Percentiles rank a stretch among this genome's conserved stretches.
phyloP scores from a whole-genome alignment of 2,888 invertebrate genomes.

The Copidosoma aretas region DNA sequence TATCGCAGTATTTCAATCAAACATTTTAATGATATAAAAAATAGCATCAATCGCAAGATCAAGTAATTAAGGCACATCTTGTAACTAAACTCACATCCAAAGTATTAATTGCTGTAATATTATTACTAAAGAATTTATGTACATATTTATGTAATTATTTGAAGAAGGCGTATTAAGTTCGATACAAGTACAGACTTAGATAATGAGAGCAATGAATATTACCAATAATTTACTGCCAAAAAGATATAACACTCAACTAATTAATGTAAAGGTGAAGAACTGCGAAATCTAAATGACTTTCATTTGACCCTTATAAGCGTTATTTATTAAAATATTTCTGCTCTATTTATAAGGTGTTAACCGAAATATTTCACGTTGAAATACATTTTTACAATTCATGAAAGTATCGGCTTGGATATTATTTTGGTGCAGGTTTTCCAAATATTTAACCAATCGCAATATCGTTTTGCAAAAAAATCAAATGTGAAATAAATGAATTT shows the following conservation, averaged over 20 bases:
- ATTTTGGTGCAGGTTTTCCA: too few species aligned
- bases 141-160: conserved; percentile 36
- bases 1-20: too few species aligned
- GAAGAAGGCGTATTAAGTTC: conserved; percentile 21
- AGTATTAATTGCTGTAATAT: conserved; percentile 38
- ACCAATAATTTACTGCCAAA: conserved; percentile 29
- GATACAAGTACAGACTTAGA: conserved; percentile 25
- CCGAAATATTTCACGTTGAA: too few species aligned
- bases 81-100: conserved; percentile 32
- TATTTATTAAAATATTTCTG: not conserved
- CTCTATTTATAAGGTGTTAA: not conserved
- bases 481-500: too few species aligned
- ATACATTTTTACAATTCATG: too few species aligned
- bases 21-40: conserved; percentile 6
- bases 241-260: conserved; percentile 15
- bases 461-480: too few species aligned
- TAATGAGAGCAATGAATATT: conserved; percentile 15
- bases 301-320: not conserved
- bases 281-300: not conserved
- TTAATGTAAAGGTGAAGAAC: conserved; percentile 6
- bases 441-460: too few species aligned
- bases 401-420: too few species aligned
- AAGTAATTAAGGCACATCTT: conserved; percentile 32
- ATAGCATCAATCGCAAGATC: too few species aligned
- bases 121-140: conserved; percentile 37